phyloP scores from a whole-genome alignment of 2,888 invertebrate species.

The Oligia latruncula region DNA sequence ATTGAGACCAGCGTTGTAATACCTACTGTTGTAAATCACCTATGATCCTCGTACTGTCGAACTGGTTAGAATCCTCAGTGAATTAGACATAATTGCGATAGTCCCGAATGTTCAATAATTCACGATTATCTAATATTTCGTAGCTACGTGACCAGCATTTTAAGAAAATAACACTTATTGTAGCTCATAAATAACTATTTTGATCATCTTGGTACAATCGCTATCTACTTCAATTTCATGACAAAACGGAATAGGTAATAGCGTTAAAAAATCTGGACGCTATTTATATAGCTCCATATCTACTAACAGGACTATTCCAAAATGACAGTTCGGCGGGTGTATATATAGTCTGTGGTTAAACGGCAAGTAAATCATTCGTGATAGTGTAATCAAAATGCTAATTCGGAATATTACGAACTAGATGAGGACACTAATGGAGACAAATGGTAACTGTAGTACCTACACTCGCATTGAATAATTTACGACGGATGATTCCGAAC shows the following conservation, averaged over 20 bases:
- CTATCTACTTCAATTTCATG: constrained; percentile 14
- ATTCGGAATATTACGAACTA: constrained; percentile 40
- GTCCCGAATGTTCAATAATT: constrained; percentile 41
- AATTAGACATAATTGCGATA: constrained; percentile 47
- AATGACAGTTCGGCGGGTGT: constrained; percentile 16
- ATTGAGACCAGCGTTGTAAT: constrained; percentile 32
- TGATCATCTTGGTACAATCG: constrained; percentile 26
- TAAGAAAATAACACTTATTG: constrained; percentile 8
- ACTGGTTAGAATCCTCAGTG: constrained; percentile 33
- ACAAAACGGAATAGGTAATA: constrained; percentile 31
- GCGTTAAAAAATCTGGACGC: neutral
- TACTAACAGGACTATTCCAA: constrained; percentile 7
- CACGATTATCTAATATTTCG: constrained; percentile 24
- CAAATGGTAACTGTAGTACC: constrained; percentile 13
- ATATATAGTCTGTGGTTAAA: neutral
- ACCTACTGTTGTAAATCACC: constrained; percentile 31
- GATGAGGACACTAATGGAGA: constrained; percentile 25
- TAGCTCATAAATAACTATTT: constrained; percentile 16
- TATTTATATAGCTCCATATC: constrained; percentile 36
- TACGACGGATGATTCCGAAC: constrained; percentile 1
- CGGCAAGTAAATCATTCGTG: constrained; percentile 24
- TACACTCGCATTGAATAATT: constrained; percentile 24
- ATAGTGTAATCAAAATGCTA: constrained; percentile 52
- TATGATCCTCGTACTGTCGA: constrained; percentile 40
- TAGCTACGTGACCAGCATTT: constrained; percentile 14